A percentile compares a stretch with the other conserved stretches of the same genome.
Conservation (phyloP, 2,797 vertebrate species). For the Cyprinella venusta region DNA sequence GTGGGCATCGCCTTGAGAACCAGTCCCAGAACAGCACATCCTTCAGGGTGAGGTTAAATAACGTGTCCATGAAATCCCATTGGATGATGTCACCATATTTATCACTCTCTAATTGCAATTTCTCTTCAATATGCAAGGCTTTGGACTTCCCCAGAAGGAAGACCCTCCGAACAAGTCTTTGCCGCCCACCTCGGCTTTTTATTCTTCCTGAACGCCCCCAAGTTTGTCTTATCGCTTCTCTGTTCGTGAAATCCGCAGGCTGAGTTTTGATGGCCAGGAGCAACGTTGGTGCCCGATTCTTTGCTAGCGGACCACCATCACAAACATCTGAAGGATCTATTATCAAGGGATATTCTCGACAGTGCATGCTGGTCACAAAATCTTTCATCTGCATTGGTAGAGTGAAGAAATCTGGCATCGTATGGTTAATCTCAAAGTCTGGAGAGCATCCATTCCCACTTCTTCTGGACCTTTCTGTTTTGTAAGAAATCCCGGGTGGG, state of each 20-base stretch:
- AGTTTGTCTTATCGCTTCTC: constrained; percentile 75
- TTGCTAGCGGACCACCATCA: constrained; percentile 45
- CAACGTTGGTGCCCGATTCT: constrained; percentile 62
- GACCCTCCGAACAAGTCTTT: constrained; percentile 70
- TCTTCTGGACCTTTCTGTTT: neutral
- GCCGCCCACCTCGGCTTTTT: constrained; percentile 36
- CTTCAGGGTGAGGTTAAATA: constrained; percentile 81
- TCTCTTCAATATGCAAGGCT: constrained; percentile 44
- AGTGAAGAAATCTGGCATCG: constrained; percentile 1
- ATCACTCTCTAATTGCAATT: constrained; percentile 58
- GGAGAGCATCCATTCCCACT: constrained; percentile 21
- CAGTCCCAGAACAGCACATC: constrained; percentile 80
- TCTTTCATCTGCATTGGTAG: constrained; percentile 62
- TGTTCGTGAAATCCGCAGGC: constrained; percentile 67
- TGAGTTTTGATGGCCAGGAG: constrained; percentile 78
- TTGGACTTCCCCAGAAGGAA: constrained; percentile 75
- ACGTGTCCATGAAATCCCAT: constrained; percentile 80
- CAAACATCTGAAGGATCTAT: constrained; percentile 66
- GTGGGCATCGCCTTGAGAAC: constrained; percentile 67
- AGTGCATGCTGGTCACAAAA: constrained; percentile 72
- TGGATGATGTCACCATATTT: constrained; percentile 74
- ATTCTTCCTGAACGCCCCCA: constrained; percentile 75
- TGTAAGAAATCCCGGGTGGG: neutral
- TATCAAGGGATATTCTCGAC: constrained; percentile 69
- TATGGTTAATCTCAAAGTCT: constrained; percentile 18